Base-by-base conservation (phyloP, 2,113 vertebrate genomes). In the Dipodomys stephensi region DNA sequence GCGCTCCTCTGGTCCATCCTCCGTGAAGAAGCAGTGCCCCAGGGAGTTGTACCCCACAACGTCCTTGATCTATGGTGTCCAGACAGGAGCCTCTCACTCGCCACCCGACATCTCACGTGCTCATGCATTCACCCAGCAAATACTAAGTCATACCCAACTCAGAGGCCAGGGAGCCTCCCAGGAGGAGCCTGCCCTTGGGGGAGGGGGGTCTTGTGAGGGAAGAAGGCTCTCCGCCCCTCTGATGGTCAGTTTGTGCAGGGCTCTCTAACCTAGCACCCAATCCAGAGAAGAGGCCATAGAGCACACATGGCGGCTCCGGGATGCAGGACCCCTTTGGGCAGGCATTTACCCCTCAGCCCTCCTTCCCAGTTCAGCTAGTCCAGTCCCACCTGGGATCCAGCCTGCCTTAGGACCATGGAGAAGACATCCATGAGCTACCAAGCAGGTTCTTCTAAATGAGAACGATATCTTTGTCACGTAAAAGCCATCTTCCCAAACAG, bases 1-100 rank as follows among this genome's bases (percentile, higher is more conserved):
- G 89, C 99, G 98, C 74, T 99, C 99, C 85, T 99, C 99, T 1
- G 99, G 98, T 0, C 99, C 99, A 0, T 99, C 99, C 95, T 99
- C 99, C 0, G 98, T 99, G 91, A 99, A 99, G 97, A 99, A 99
- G 88, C 99, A 99, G 88, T 99, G 99, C 3, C 99, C 99, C 83
- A 99, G 93, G 0, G 98, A 97, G 69, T 99, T 97, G 8, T 99
- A 99, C 67, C 99, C 99, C 84, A 99, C 99, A 9, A 99, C 98
- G 0, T 99, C 98, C 97, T 99, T 99, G 77, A 99, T 98, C 99
- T 99, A 96, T 0, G 6, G 0, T 3, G 18, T 25, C 85, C n/a
- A 82, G 30, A 79, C 28, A 74, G 53, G 15, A 78, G 72, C 11
- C 0, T 11, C 77, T 68, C 1, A 64, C 39, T 49, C 11, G 46